Conservation (phyloP, 1,140 invertebrate genomes). For the Diuraphis noxia region DNA sequence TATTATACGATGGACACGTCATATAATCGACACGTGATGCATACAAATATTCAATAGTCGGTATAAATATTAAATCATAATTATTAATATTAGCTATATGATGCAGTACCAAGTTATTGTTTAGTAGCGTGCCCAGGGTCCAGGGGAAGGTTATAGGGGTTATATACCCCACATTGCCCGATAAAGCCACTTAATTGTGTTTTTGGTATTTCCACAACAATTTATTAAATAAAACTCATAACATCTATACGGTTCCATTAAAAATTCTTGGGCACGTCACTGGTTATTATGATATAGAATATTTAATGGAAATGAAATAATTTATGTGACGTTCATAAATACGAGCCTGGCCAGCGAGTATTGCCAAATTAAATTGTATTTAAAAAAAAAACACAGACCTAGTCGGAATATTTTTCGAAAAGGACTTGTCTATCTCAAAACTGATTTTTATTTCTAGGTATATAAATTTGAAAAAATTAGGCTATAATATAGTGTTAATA, state of each 20-base stretch:
- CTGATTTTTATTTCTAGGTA: not conserved
- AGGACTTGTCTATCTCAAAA: not conserved
- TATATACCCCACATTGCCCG: no score
- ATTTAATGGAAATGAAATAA: not conserved
- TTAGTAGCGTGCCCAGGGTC: no score
- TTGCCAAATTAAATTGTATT: not conserved
- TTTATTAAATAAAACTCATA: no score
- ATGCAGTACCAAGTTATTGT: no score
- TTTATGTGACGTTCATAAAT: not conserved
- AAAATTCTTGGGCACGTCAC: no score
- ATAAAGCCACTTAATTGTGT: no score
- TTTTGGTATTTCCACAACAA: no score
- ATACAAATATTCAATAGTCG: no score
- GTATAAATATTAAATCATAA: not conserved
- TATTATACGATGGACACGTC: not conserved
- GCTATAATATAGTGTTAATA: not conserved
- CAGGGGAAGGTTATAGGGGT: no score
- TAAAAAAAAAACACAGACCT: not conserved
- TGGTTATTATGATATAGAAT: no score
- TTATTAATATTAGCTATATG: no score
- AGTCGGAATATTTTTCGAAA: not conserved
- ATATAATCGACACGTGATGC: not conserved
- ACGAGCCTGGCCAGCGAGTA: not conserved
- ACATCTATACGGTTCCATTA: no score
- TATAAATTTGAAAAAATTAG: not conserved